Percentiles rank a stretch among this genome's conserved stretches.
Conservation (phyloP, 2,888 invertebrate genomes). For the Maniola hyperantus region DNA sequence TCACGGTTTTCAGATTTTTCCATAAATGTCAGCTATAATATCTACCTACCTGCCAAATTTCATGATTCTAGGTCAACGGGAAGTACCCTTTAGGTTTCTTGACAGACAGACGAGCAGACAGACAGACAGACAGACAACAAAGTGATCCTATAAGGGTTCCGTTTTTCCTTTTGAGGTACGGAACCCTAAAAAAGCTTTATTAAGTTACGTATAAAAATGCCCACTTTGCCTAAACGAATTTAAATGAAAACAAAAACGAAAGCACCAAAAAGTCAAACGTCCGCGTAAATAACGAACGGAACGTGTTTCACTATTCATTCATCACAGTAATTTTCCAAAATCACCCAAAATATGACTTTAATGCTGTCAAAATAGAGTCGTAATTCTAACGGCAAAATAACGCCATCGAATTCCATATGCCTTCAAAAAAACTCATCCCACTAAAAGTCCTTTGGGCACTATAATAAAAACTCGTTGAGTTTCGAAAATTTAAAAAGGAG, state of each 20-base stretch:
- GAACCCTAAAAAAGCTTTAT: too few species aligned
- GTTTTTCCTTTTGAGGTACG: neutral
- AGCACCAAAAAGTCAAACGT: slow-evolving; percentile 33
- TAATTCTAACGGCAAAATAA: slow-evolving; percentile 18
- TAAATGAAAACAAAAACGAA: slow-evolving; percentile 35
- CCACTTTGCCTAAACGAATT: slow-evolving; percentile 27
- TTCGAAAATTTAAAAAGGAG: slow-evolving; percentile 48
- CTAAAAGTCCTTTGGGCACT: slow-evolving; percentile 49
- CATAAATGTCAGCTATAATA: too few species aligned
- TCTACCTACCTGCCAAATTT: too few species aligned
- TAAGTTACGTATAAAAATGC: slow-evolving; percentile 12
- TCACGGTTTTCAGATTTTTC: too few species aligned
- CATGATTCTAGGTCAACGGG: too few species aligned
- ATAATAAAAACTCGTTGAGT: slow-evolving; percentile 47
- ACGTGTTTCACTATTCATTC: slow-evolving; percentile 34
- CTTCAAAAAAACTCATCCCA: slow-evolving; percentile 44
- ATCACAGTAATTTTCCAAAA: slow-evolving; percentile 23
- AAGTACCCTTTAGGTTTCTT: too few species aligned
- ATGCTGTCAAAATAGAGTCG: slow-evolving; percentile 16
- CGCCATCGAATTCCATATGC: slow-evolving; percentile 41
- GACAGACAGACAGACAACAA: too few species aligned
- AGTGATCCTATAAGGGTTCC: too few species aligned
- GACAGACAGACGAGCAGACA: too few species aligned
- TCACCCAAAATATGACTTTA: slow-evolving; percentile 14
- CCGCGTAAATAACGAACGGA: slow-evolving; percentile 37